phyloP scores from a whole-genome alignment of 2,113 vertebrate genomes.

The Myiagra hebetior region DNA sequence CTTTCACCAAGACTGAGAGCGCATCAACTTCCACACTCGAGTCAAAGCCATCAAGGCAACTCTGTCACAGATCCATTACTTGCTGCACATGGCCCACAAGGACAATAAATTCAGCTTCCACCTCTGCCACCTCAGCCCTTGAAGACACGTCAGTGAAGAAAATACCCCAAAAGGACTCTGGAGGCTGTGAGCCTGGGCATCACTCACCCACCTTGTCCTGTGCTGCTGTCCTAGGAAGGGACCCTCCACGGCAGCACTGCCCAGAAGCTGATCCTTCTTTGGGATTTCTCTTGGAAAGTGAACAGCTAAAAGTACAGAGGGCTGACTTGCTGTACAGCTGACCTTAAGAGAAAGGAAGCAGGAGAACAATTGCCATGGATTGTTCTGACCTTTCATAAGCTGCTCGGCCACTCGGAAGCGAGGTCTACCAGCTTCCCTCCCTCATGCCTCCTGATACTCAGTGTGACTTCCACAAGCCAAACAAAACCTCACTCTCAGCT shows the following conservation, averaged over 20 bases:
- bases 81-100: accelerated
- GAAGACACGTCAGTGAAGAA: accelerated
- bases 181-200: not conserved
- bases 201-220: accelerated
- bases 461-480: not conserved
- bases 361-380: not conserved
- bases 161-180: not conserved
- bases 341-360: not conserved
- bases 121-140: not conserved
- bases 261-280: not conserved
- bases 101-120: not conserved
- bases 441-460: not conserved
- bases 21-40: not conserved
- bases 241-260: not conserved
- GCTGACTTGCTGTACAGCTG: not conserved
- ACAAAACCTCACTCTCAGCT: not conserved
- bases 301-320: not conserved
- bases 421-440: not conserved
- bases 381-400: not conserved
- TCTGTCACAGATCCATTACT: not conserved
- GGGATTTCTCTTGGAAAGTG: not conserved
- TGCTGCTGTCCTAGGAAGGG: not conserved
- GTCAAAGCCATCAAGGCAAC: not conserved
- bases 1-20: not conserved
- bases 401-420: accelerated